Conservation (phyloP, 2,888 invertebrate genomes). For the Tyria jacobaeae region DNA sequence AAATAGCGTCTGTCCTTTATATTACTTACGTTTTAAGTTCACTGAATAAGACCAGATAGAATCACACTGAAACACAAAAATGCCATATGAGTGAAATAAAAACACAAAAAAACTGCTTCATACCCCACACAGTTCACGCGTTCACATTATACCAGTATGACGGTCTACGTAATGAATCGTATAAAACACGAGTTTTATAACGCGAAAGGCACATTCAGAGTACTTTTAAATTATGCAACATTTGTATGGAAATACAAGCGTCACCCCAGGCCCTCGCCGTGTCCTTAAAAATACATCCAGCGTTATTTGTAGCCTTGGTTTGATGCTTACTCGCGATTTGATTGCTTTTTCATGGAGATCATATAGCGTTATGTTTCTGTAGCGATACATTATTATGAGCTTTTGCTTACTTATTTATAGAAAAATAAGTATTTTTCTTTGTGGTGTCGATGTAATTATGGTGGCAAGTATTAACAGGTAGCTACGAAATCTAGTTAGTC, state of each 20-base stretch:
- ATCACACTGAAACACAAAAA: not conserved
- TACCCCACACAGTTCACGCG: constrained; percentile 11
- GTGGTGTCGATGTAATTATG: not conserved
- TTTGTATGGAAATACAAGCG: constrained; percentile 83
- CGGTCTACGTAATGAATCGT: constrained; percentile 59
- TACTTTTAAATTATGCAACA: constrained; percentile 83
- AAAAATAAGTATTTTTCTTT: not conserved
- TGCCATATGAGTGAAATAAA: not conserved
- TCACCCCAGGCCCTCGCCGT: constrained; percentile 64
- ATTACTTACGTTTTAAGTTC: not conserved
- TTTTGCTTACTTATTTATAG: not conserved
- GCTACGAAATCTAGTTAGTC: not conserved
- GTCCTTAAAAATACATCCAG: constrained; percentile 80
- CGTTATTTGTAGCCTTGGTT: constrained; percentile 78
- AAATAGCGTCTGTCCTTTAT: no score
- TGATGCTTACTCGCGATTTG: constrained; percentile 75
- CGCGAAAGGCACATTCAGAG: constrained; percentile 63
- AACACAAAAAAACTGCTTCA: not conserved
- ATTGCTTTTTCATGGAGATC: constrained; percentile 84
- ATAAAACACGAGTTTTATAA: constrained; percentile 74
- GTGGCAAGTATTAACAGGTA: not conserved
- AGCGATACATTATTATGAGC: constrained; percentile 8
- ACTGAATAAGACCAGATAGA: not conserved
- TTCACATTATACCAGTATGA: constrained; percentile 34
- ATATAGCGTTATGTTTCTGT: constrained; percentile 52